phyloP scores from a whole-genome alignment of 1,140 invertebrate species.

The Drosophila bocqueti region DNA sequence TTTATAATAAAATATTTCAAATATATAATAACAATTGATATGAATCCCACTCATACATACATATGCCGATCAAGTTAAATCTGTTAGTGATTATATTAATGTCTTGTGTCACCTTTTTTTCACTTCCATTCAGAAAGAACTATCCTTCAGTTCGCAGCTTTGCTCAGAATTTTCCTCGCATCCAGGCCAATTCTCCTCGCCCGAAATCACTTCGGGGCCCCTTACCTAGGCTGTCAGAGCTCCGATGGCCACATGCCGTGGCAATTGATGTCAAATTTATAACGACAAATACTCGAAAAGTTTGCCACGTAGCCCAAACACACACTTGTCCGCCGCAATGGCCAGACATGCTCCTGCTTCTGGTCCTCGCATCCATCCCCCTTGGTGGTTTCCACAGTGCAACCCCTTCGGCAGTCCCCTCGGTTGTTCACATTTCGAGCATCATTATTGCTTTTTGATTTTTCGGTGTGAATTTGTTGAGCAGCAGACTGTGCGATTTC shows the following conservation, averaged over 20 bases:
- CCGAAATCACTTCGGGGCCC: conserved; percentile 23
- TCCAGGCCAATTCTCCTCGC: conserved; percentile 14
- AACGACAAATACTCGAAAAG: conserved; percentile 76
- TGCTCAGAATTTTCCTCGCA: conserved; percentile 22
- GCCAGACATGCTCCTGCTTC: conserved; percentile 11
- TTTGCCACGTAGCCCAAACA: conserved; percentile 50
- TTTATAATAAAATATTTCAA: not conserved
- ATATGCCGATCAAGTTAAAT: not conserved
- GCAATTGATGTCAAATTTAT: conserved; percentile 81
- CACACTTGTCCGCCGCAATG: conserved; percentile 27
- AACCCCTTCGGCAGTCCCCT: conserved; percentile 2
- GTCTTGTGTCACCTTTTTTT: not conserved
- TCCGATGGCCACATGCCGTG: conserved; percentile 61
- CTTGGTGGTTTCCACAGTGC: not conserved
- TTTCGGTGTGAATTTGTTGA: conserved; percentile 74
- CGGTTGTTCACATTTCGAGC: conserved; percentile 67
- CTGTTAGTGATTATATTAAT: not conserved
- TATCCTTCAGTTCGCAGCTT: not conserved
- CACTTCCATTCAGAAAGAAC: not conserved
- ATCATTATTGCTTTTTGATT: conserved; percentile 82
- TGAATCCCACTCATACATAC: not conserved
- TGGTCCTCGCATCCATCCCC: not conserved
- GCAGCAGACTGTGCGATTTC: conserved; percentile 40
- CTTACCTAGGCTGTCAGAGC: conserved; percentile 32
- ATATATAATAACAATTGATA: not conserved